A percentile compares a stretch with the other conserved stretches of the same genome.
Evolutionary conservation across 1,140 invertebrate species (phyloP).

Genomic region (Marisa cornuarietis): DNA sequence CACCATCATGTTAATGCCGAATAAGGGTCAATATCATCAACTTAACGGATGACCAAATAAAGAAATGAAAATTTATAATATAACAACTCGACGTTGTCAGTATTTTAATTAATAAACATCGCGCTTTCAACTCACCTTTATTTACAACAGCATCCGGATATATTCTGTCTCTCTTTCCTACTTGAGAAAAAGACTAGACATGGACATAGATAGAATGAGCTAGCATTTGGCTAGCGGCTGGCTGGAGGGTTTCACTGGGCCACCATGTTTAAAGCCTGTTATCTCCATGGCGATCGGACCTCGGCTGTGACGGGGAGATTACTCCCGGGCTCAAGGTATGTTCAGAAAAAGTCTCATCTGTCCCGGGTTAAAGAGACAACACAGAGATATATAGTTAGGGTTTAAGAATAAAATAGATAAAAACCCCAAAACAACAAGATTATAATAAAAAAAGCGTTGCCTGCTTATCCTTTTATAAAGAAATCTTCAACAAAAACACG

Average conservation of each 20-base stretch:
- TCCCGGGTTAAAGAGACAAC: no score
- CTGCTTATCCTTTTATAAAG: no score
- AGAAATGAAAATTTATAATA: neutral
- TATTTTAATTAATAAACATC: neutral
- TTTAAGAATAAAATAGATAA: no score
- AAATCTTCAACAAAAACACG: no score
- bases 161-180: neutral
- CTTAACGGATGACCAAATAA: neutral
- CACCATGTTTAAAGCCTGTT: slow-evolving; percentile 17
- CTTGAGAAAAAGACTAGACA: neutral
- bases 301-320: no score
- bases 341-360: no score
- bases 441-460: no score
- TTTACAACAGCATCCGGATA: neutral
- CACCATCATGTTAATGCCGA: no score
- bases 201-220: neutral
- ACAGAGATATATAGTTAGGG: no score
- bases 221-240: slow-evolving; percentile 6
- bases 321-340: no score
- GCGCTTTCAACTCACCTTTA: neutral
- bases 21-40: no score
- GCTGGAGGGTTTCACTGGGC: neutral
- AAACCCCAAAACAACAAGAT: no score
- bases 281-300: neutral
- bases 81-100: neutral